Percentiles rank a stretch among this genome's conserved stretches.
phyloP scores from a whole-genome alignment of 1,140 invertebrate genomes.

The Littorina saxatilis region DNA sequence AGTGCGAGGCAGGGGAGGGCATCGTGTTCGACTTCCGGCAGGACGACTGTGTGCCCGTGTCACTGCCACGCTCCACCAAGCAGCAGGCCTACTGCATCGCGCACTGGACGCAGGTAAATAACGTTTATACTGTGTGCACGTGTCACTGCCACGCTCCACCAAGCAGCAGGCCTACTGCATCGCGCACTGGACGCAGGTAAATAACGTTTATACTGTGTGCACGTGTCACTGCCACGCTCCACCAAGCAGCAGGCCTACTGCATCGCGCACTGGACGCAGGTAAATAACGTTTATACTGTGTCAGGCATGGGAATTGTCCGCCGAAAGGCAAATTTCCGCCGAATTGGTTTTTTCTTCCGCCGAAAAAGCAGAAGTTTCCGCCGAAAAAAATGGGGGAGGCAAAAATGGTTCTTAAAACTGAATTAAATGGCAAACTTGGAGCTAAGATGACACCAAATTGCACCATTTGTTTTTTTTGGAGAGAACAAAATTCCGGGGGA shows the following conservation, averaged over 20 bases:
- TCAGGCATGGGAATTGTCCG: no score
- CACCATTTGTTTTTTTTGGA: no score
- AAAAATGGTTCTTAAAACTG: no score
- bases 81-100: conserved; percentile 57
- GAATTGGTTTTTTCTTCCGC: no score
- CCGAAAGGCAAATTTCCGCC: no score
- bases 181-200: conserved; percentile 54
- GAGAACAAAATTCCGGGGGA: no score
- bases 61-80: conserved; percentile 43
- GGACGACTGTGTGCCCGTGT: conserved; percentile 50
- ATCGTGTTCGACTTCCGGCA: conserved; percentile 60
- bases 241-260: conserved; percentile 50
- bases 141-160: conserved; percentile 42
- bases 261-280: conserved; percentile 58
- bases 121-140: conserved; percentile 54
- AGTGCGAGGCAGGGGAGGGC: conserved; percentile 61
- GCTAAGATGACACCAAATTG: no score
- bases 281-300: conserved; percentile 33
- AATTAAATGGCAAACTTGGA: no score
- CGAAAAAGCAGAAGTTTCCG: no score
- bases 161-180: conserved; percentile 54
- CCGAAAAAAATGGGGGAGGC: no score
- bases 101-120: conserved; percentile 52
- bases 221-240: conserved; percentile 44
- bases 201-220: conserved; percentile 54